Conservation (phyloP, 2,113 vertebrate genomes). For the Furnarius figulus region DNA sequence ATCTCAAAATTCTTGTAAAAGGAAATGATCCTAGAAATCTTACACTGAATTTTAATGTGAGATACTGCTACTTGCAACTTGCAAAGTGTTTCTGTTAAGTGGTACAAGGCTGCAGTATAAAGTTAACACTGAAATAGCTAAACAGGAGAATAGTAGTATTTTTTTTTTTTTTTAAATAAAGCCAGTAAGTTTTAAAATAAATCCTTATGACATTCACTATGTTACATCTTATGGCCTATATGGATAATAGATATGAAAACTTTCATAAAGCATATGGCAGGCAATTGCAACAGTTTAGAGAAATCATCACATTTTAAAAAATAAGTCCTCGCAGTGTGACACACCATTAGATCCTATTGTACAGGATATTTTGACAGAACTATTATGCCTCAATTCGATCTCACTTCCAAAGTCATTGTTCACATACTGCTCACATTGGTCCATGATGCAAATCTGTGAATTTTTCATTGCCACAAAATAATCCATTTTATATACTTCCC, state of each 20-base stretch:
- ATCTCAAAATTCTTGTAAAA: constrained; percentile 27
- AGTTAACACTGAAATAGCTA: background rate
- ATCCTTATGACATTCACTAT: background rate
- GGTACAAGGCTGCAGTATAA: background rate
- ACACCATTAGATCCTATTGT: background rate
- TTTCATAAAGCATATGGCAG: background rate
- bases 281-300: background rate
- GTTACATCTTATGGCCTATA: background rate
- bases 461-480: background rate
- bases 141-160: background rate
- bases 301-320: background rate
- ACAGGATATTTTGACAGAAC: background rate
- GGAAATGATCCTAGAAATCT: constrained; percentile 41
- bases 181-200: background rate
- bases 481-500: background rate
- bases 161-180: background rate
- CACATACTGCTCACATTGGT: background rate
- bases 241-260: background rate
- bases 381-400: background rate
- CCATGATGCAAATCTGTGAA: background rate
- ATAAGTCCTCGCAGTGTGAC: background rate
- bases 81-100: background rate
- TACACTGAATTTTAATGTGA: background rate
- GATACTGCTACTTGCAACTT: background rate
- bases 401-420: background rate